phyloP scores from a whole-genome alignment of 2,797 vertebrate genomes.

The Muscicapa comitata region DNA sequence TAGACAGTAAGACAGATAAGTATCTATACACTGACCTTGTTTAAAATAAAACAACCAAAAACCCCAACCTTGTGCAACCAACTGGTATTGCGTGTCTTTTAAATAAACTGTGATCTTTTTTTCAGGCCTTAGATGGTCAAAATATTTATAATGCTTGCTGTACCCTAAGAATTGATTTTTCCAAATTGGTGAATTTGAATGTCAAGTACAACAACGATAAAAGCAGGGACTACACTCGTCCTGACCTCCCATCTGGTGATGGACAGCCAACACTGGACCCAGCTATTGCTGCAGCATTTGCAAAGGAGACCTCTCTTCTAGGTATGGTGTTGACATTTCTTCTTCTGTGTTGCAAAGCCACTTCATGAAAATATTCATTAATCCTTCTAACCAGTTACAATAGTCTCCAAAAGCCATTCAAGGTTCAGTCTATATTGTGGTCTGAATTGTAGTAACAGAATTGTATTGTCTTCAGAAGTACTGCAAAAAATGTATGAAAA shows the following conservation, averaged over 20 bases:
- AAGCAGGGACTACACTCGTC: conserved; percentile 95
- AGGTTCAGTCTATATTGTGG: background rate
- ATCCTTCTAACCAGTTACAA: background rate
- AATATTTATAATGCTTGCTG: conserved; percentile 99
- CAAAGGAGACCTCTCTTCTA: conserved; percentile 95
- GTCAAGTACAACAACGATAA: conserved; percentile 99
- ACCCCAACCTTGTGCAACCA: background rate
- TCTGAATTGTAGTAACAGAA: background rate
- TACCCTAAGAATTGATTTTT: conserved; percentile 97
- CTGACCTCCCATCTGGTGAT: conserved; percentile 94
- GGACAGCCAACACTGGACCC: conserved; percentile 90
- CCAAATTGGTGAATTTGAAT: conserved; percentile 96
- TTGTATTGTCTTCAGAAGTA: background rate
- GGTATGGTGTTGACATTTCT: conserved; percentile 80
- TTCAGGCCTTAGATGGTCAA: conserved; percentile 92
- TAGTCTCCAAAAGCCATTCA: background rate
- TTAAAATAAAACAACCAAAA: background rate
- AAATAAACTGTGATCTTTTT: conserved; percentile 34
- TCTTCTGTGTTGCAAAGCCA: background rate
- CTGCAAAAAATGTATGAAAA: background rate
- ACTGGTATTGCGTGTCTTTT: background rate
- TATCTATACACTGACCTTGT: background rate
- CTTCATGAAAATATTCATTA: background rate
- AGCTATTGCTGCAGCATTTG: conserved; percentile 87
- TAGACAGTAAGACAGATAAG: background rate